A percentile compares a stretch with the other conserved stretches of the same genome.
Evolutionary conservation across 37 sponge, comb jelly and placozoan species (phyloP).

Genomic region (Petrosia ficiformis): DNA sequence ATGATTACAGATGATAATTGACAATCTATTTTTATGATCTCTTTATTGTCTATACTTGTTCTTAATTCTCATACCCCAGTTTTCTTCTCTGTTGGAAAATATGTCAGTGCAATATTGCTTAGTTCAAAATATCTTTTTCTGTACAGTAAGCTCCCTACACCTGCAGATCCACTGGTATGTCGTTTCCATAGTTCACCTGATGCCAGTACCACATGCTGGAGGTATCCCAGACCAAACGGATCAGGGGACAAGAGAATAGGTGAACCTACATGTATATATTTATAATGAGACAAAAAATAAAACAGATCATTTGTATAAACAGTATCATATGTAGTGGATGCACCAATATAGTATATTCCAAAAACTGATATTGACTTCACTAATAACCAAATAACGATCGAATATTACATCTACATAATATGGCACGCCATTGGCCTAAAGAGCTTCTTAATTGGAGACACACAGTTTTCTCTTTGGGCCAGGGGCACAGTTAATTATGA

Average conservation of each 20-base stretch:
- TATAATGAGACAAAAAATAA: neutral
- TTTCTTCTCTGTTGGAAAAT: conserved; percentile 56
- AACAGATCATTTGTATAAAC: neutral
- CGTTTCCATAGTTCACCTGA: conserved; percentile 66
- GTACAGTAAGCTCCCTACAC: conserved; percentile 43
- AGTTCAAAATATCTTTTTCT: conserved; percentile 67
- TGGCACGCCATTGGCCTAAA: no score
- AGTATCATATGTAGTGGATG: neutral
- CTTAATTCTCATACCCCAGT: conserved; percentile 27
- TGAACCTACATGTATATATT: neutral
- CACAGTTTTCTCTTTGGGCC: no score
- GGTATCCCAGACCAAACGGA: conserved; percentile 29
- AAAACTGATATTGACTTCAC: no score
- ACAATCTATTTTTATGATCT: no score
- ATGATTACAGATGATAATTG: no score
- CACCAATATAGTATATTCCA: neutral
- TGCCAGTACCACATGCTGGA: conserved; percentile 62
- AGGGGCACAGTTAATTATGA: no score
- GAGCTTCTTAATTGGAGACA: no score
- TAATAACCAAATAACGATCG: no score
- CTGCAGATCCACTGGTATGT: conserved; percentile 5
- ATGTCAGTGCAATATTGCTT: conserved; percentile 63
- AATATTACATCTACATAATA: no score
- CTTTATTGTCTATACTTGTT: neutral
- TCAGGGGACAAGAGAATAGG: neutral